Evolutionary conservation across 2,113 vertebrate species (phyloP).

Genomic region (Cynoglossus semilaevis): DNA sequence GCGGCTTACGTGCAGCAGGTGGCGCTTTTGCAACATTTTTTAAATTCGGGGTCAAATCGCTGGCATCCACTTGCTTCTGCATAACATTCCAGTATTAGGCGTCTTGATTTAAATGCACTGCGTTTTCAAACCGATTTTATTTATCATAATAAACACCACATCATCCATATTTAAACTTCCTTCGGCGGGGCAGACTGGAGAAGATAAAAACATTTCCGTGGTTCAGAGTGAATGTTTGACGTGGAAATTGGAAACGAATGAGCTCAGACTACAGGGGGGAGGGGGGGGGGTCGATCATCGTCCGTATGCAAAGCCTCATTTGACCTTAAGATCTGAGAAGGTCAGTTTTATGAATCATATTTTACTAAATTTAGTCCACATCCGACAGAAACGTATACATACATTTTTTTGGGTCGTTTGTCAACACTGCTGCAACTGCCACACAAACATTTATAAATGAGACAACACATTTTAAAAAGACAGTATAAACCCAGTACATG

Average conservation of each 20-base stretch:
- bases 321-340: slow-evolving; percentile 65
- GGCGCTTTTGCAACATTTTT: slow-evolving; percentile 59
- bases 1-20: slow-evolving; percentile 48
- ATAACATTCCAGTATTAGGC: not conserved
- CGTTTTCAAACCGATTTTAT: slow-evolving; percentile 18
- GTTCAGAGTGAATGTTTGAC: slow-evolving; percentile 10
- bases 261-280: not conserved
- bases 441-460: too few relatives aligned
- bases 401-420: too few relatives aligned
- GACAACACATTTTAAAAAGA: too few relatives aligned
- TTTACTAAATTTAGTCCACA: too few relatives aligned
- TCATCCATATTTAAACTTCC: too few relatives aligned
- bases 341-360: slow-evolving; percentile 53
- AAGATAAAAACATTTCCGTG: not conserved
- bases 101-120: slow-evolving; percentile 46
- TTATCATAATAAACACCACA: slow-evolving; percentile 24
- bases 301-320: slow-evolving; percentile 68
- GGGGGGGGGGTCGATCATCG: slow-evolving; percentile 39
- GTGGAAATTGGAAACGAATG: too few relatives aligned
- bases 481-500: too few relatives aligned
- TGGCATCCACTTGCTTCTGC: slow-evolving; percentile 12
- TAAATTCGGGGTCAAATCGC: not conserved
- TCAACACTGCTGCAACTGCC: too few relatives aligned
- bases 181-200: too few relatives aligned
- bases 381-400: too few relatives aligned